Base-by-base conservation (phyloP, 1,140 invertebrate genomes). In the Heliconius hewitsoni region DNA sequence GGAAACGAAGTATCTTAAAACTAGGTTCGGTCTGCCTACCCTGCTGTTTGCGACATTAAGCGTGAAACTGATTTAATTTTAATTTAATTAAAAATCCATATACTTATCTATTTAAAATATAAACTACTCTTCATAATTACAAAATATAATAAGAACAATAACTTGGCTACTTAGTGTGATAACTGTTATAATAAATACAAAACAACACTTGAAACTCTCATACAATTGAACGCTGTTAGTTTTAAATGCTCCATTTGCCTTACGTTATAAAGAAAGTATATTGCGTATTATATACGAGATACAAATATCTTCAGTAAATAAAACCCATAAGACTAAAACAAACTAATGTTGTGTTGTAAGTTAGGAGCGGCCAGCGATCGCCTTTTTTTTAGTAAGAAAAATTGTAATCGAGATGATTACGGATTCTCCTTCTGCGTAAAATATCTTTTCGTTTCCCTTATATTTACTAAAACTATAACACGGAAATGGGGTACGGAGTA, bases 231-330 rank as follows among this genome's bases (percentile, higher is more conserved):
- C 30, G 37, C 34, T 42, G 39, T 72, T 72, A 39, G 71, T 72
- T 72, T 72, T 42, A 72, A 73, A 73, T 46, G 72, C 23, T 57
- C 27, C 34, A 72, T 72, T 77, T 77, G 71, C 52, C 71, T 77
- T 18, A 52, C 23, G 27, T 77, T 77, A 77, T 77, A 72, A 72
- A 77, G 76, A 71, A 72, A 66, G 71, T 75, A 71, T 52, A 78
- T 66, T 66, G 60, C 60, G 60, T 66, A 66, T 66, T 27, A 66
- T 77, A 57, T 78, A 73, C 39, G 57, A 55, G 71, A 39, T 39
- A 75, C 71, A 80, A 75, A 72, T 75, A 80, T 78, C 74, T 60
- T 76, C 74, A 72, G 57, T 74, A 83, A 83, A 83, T 80, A 83
- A 73, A 76, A 71, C 76, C 76, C 76, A 74, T 46, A 77, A 34